Conservation (phyloP, 1,140 invertebrate genomes). For the Leptonema lineaticorne region DNA sequence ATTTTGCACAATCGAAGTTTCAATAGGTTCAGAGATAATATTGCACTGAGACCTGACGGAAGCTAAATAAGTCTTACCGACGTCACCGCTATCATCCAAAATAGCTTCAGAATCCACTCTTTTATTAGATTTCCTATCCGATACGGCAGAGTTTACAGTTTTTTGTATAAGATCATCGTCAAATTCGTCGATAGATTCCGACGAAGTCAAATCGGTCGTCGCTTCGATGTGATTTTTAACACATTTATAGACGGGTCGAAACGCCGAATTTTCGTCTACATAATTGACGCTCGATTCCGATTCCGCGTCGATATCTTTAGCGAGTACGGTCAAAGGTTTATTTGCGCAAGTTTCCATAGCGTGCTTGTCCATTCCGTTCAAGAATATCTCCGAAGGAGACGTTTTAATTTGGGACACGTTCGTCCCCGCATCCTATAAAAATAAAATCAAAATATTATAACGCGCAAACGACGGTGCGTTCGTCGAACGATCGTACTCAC, state of each 20-base stretch:
- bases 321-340: constrained; percentile 48
- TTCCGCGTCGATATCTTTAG: constrained; percentile 12
- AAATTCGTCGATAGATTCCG: background rate
- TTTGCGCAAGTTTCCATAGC: constrained; percentile 47
- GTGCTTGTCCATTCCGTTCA: constrained; percentile 52
- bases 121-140: constrained; percentile 7
- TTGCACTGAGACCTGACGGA: constrained; percentile 50
- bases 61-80: constrained; percentile 48
- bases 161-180: constrained; percentile 9
- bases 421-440: constrained; percentile 55
- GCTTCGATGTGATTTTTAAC: background rate
- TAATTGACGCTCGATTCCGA: constrained; percentile 30
- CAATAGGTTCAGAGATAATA: constrained; percentile 48
- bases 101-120: background rate
- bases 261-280: background rate
- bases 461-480: too few relatives aligned
- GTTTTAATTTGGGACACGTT: constrained; percentile 55
- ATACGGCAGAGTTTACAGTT: background rate
- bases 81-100: constrained; percentile 8
- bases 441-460: constrained; percentile 33
- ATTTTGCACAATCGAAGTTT: constrained; percentile 53
- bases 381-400: constrained; percentile 52
- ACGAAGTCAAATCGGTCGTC: background rate
- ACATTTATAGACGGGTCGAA: background rate
- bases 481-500: constrained; percentile 47